Percentiles rank a stretch among this genome's conserved stretches.
Evolutionary conservation across 2,113 vertebrate genomes (phyloP).

Genomic region (Scolopax mira): DNA sequence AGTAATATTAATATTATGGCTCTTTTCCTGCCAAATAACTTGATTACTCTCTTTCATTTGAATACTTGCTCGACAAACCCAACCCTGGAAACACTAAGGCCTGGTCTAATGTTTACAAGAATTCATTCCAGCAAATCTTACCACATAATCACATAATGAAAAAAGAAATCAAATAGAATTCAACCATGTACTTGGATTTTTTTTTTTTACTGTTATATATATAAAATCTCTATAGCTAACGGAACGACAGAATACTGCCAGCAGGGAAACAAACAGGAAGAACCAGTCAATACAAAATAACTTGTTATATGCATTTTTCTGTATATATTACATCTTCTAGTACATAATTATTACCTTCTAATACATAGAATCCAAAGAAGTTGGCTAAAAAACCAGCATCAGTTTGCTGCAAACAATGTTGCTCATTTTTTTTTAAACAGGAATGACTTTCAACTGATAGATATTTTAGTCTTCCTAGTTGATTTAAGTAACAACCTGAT

Average conservation of each 20-base stretch:
- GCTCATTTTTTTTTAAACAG: not conserved
- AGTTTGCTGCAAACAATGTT: not conserved
- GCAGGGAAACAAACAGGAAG: not conserved
- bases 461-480: slow-evolving; percentile 17
- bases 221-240: not conserved
- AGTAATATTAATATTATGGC: not conserved
- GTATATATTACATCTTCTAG: not conserved
- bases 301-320: not conserved
- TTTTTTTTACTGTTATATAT: not conserved
- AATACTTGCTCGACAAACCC: slow-evolving; percentile 7
- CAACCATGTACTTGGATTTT: not conserved
- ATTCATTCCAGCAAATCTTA: not conserved
- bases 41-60: not conserved
- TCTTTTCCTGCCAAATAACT: not conserved
- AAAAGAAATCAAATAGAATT: not conserved
- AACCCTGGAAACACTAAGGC: not conserved
- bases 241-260: not conserved
- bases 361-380: not conserved
- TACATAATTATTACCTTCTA: not conserved
- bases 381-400: not conserved
- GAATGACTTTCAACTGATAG: not conserved
- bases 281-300: not conserved
- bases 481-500: not conserved
- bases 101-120: not conserved
- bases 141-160: not conserved